phyloP scores from a whole-genome alignment of 1,140 invertebrate species.

The Nephotettix cincticeps region DNA sequence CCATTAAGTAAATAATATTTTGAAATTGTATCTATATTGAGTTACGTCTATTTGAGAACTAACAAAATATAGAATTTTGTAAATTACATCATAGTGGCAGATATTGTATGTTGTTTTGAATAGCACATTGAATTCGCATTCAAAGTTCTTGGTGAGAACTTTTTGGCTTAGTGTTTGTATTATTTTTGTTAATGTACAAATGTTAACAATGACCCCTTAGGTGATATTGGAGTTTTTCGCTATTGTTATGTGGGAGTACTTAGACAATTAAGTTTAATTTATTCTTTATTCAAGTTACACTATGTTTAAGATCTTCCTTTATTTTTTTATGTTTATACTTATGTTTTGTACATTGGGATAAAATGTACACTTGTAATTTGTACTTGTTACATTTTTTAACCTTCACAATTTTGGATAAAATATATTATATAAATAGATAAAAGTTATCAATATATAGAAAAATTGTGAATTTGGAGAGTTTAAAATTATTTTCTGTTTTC shows the following conservation, averaged over 20 bases:
- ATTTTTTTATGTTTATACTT: too few relatives aligned
- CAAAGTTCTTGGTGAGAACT: background rate
- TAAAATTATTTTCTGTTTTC: background rate
- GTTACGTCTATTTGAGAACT: too few relatives aligned
- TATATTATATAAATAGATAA: too few relatives aligned
- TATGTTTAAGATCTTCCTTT: too few relatives aligned
- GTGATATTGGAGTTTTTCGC: conserved; percentile 8
- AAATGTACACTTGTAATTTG: too few relatives aligned
- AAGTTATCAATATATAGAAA: too few relatives aligned
- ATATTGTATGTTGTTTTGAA: background rate
- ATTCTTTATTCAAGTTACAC: too few relatives aligned
- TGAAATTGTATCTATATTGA: too few relatives aligned
- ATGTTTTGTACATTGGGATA: too few relatives aligned
- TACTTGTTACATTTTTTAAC: too few relatives aligned
- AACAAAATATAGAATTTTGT: background rate
- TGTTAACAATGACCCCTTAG: background rate
- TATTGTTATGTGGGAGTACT: conserved; percentile 18
- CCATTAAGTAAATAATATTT: too few relatives aligned
- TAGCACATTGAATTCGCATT: background rate
- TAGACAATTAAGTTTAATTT: conserved; percentile 1
- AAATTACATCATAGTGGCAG: background rate
- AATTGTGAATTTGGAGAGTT: background rate
- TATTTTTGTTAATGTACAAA: background rate
- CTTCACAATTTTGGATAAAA: too few relatives aligned
- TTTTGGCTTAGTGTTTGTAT: background rate